A percentile compares a stretch with the other conserved stretches of the same genome.
phyloP scores from a whole-genome alignment of 2,888 invertebrate species.

The Saturnia pavonia region DNA sequence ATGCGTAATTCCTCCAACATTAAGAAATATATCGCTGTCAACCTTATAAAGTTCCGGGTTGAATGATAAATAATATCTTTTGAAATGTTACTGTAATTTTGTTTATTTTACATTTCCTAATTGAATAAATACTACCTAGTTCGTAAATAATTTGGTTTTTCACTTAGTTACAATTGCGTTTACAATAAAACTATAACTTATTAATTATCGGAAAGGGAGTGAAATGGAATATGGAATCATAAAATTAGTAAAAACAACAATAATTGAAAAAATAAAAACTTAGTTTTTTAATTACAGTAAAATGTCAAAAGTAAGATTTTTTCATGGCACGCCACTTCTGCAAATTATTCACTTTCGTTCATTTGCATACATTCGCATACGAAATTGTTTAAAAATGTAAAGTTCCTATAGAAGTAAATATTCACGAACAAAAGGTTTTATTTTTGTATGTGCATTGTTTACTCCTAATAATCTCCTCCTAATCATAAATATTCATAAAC shows the following conservation, averaged over 20 bases:
- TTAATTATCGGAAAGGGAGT: neutral
- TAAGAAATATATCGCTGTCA: slow-evolving; percentile 14
- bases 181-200: neutral
- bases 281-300: neutral
- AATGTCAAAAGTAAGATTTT: neutral
- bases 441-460: neutral
- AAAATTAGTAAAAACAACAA: too few species aligned
- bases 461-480: too few species aligned
- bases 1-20: slow-evolving; percentile 10
- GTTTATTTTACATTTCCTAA: neutral
- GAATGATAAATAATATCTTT: neutral
- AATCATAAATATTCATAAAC: too few species aligned
- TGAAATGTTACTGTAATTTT: neutral
- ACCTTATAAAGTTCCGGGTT: neutral
- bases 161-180: neutral
- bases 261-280: too few species aligned
- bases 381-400: neutral
- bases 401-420: neutral
- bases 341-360: slow-evolving; percentile 38
- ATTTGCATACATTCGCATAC: slow-evolving; percentile 39
- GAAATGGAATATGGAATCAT: neutral
- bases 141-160: neutral
- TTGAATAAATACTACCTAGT: neutral
- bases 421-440: slow-evolving; percentile 3
- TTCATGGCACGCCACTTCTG: slow-evolving; percentile 17